Conservation (phyloP, 1,140 invertebrate species). For the Tetragnatha versicolor region DNA sequence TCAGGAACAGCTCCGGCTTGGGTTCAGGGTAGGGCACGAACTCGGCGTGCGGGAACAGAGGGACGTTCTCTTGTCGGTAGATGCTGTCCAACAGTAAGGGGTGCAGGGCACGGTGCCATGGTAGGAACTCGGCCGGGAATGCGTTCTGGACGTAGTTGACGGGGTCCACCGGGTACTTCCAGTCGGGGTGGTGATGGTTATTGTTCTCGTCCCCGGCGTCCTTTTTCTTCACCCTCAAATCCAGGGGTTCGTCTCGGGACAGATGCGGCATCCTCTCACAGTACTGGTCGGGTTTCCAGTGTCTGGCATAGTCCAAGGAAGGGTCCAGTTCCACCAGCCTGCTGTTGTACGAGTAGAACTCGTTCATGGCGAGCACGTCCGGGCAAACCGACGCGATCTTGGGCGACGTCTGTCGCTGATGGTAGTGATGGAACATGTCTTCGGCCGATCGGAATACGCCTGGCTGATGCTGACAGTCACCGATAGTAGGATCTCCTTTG, state of each 20-base stretch:
- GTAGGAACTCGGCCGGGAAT: constrained; percentile 28
- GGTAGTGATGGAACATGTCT: constrained; percentile 39
- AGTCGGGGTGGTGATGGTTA: constrained; percentile 58
- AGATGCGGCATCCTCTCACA: constrained; percentile 10
- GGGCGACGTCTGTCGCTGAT: constrained; percentile 55
- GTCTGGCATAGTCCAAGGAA: background rate
- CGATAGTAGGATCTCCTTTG: background rate
- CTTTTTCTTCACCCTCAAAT: constrained; percentile 82
- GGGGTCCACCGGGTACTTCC: constrained; percentile 8
- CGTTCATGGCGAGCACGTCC: constrained; percentile 65
- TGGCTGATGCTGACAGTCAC: too few relatives aligned
- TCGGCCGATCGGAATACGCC: too few relatives aligned
- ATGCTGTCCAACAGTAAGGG: constrained; percentile 53
- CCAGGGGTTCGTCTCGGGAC: constrained; percentile 75
- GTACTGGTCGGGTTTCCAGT: constrained; percentile 12
- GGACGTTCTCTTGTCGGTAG: constrained; percentile 51
- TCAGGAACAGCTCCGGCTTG: constrained; percentile 61
- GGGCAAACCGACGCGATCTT: constrained; percentile 60
- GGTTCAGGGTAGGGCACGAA: constrained; percentile 70
- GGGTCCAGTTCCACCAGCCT: constrained; percentile 13
- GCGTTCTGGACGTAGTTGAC: background rate
- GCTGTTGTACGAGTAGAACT: constrained; percentile 30
- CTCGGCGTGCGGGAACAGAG: constrained; percentile 56
- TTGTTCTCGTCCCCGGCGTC: constrained; percentile 65
- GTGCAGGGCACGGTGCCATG: constrained; percentile 19